phyloP scores from a whole-genome alignment of 2,113 vertebrate species.

The Silurus meridionalis region DNA sequence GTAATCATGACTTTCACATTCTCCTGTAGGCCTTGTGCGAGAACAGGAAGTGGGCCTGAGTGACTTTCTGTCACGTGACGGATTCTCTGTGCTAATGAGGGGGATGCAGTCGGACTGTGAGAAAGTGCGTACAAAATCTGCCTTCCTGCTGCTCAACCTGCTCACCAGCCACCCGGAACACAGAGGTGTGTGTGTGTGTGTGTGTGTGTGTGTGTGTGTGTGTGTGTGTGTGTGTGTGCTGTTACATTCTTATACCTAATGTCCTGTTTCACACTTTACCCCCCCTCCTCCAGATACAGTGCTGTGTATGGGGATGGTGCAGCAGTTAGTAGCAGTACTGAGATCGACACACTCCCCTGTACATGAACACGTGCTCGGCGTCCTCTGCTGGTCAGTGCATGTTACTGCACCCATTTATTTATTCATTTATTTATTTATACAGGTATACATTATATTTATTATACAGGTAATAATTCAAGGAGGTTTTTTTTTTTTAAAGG shows the following conservation, averaged over 20 bases:
- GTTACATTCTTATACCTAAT: neutral
- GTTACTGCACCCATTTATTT: too few relatives aligned
- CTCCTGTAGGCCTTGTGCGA: conserved; percentile 79
- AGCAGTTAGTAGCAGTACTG: conserved; percentile 80
- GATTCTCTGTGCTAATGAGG: conserved; percentile 87
- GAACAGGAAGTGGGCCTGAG: conserved; percentile 81
- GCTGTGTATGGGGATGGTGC: conserved; percentile 88
- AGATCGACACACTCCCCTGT: conserved; percentile 69
- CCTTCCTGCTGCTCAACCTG: conserved; percentile 86
- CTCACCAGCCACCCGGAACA: conserved; percentile 82
- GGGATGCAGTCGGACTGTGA: conserved; percentile 85
- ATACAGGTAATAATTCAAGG: too few relatives aligned
- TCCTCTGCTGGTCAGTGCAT: conserved; percentile 81
- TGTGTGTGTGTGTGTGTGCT: neutral
- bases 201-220: neutral
- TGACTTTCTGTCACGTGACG: conserved; percentile 82
- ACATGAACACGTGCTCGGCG: conserved; percentile 79
- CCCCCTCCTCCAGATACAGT: conserved; percentile 71
- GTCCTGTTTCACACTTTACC: neutral
- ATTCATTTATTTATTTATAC: too few relatives aligned
- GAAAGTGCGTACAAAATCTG: conserved; percentile 85
- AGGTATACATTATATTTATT: too few relatives aligned
- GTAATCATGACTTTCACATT: neutral
- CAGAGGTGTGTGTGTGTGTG: conserved; percentile 66
- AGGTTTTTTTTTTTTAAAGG: too few relatives aligned